Evolutionary conservation across 2,888 invertebrate genomes (phyloP).

Genomic region (Ischnus inquisitorius): DNA sequence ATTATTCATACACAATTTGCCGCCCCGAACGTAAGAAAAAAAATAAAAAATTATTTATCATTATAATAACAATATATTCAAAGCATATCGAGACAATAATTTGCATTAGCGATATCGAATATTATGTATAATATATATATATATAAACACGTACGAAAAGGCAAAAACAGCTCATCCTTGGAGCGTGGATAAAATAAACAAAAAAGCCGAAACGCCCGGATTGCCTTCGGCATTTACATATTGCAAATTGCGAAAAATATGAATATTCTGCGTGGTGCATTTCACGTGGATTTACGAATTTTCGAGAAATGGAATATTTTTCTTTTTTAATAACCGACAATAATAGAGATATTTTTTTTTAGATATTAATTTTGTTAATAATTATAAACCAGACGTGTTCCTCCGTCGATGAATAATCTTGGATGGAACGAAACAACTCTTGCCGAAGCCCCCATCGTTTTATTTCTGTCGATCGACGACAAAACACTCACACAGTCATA

Average conservation of each 20-base stretch:
- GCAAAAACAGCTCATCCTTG: constrained; percentile 14
- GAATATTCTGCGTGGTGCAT: constrained; percentile 24
- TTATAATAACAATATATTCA: constrained; percentile 56
- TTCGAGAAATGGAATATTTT: constrained; percentile 4
- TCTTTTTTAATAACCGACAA: not conserved
- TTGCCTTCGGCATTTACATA: constrained; percentile 19
- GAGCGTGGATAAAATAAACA: constrained; percentile 21
- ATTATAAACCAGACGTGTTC: constrained; percentile 16
- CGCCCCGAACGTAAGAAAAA: constrained; percentile 44
- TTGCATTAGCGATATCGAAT: constrained; percentile 66
- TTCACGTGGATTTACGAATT: not conserved
- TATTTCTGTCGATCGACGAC: constrained; percentile 38
- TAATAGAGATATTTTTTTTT: constrained; percentile 5
- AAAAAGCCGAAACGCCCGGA: constrained; percentile 12
- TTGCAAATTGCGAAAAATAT: constrained; percentile 44
- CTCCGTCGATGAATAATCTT: constrained; percentile 71
- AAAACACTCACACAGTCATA: constrained; percentile 34
- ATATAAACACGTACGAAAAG: constrained; percentile 11
- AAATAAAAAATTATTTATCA: constrained; percentile 21
- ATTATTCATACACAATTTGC: constrained; percentile 71
- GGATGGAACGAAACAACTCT: constrained; percentile 71
- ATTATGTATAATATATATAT: constrained; percentile 32
- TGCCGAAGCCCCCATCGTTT: constrained; percentile 61
- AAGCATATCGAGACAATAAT: constrained; percentile 67
- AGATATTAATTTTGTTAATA: not conserved